Base-by-base conservation (phyloP, 2,888 invertebrate genomes). In the Drosophila barbarae region DNA sequence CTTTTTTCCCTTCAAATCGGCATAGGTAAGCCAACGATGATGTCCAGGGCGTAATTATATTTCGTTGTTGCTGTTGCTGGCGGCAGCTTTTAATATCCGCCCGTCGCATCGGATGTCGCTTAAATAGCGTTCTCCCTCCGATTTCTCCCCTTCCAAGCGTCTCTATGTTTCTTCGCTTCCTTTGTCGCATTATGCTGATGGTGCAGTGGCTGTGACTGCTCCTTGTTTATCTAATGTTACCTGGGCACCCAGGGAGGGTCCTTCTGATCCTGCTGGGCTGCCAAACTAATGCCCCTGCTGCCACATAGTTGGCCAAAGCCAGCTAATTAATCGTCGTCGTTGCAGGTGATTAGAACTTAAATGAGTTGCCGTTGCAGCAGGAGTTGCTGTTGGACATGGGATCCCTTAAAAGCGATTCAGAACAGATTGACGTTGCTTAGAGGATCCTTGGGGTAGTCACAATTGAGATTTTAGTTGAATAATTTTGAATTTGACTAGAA, bases 271-370 rank as follows among this genome's bases (percentile, higher is more conserved):
- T 38, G 51, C 18, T 26, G 61, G 28, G 38, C 65, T 61, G 56
- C 57, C 68, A 69, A 79, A 80, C 78, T 83, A 77, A 79, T 83
- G 84, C 74, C 78, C 77, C 69, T 74, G 80, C 71, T 76, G 74
- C 58, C 66, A 72, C 63, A 76, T 69, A 66, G 79, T 69, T 73
- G 64, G 70, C 54, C 68, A 71, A 53, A 70, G 67, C 70, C 63
- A 56, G 64, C 77, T 80, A 84, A 79, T 79, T 79, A 79, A 79
- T 79, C 77, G 79, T 75, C 77, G 82, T 79, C 80, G 81, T 84
- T 77, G 78, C 81, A 79, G 77, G 81, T 84, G 84, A 79, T 79
- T 79, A 79, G 81, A 84, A 74, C 81, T 80, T 80, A 77, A 79
- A 79, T 77, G 84, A 83, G 77, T 77, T 77, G 83, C 82, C 70